Base-by-base conservation (phyloP, 2,113 vertebrate genomes). In the Pituophis catenifer region DNA sequence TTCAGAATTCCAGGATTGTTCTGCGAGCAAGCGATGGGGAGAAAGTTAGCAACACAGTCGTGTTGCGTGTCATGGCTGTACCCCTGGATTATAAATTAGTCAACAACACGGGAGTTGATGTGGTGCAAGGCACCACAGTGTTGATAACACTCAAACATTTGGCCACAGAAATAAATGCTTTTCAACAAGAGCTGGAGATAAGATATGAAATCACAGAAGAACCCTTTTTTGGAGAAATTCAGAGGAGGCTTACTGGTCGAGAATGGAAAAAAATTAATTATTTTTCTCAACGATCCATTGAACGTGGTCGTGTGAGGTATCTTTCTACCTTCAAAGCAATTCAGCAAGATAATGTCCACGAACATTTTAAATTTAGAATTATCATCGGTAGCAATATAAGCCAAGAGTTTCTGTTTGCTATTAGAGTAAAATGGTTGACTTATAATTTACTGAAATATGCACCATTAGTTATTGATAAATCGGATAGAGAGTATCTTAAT, bases 31-130 rank as follows among this genome's bases (percentile, higher is more conserved):
- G 97, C 5, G 99, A 99, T 95, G 98, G 98, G 52, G 98, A 99
- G 94, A 99, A 98, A 94, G 97, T 99, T 91, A 99, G 99, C 96
- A 99, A 98, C 94, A 98, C 98, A 0, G 98, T 98, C 5, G 98
- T 99, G 55, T 96, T 99, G 54, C 96, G 98, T 90, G 95, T 99
- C 92, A 97, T 98, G 97, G 98, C 98, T 21, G 75, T 98, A 92
- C 95, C 97, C 15, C 97, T 98, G 93, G 97, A 98, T 93, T 99
- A 98, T 94, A 97, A 97, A 96, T 95, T 99, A 94, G 96, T 95
- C 55, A 98, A 97, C 93, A 98, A 98, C 94, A 99, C 98, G 0
- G 98, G 98, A 24, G 93, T 99, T 92, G 94, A 97, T 53, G 95
- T 99, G 0, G 94, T 95, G 48, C 98, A 99, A 95, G 98, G 99